These are phyloP conservation scores for Zaprionus davidi DNA, from an alignment of 1,140 invertebrate species.

Conservation along the genomic window DNA sequence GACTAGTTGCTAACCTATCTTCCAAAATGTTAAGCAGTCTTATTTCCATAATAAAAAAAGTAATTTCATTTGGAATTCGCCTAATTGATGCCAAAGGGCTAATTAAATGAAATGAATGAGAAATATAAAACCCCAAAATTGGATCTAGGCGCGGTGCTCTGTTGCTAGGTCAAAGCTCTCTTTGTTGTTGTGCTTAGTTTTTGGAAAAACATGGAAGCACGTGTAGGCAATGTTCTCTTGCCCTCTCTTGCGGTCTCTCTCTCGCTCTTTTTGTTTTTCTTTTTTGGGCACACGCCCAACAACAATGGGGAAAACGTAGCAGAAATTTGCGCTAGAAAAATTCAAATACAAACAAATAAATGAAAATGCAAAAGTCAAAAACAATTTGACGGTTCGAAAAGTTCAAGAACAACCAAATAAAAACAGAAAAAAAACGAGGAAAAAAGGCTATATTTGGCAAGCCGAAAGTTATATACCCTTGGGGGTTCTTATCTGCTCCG, in stretches of 20 bases:
- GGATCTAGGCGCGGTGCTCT: slow-evolving; percentile 14
- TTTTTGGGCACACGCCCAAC: slow-evolving; percentile 49
- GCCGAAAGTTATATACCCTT: too few relatives aligned
- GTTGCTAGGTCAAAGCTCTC: slow-evolving; percentile 31
- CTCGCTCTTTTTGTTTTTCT: background rate
- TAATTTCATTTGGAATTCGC: background rate
- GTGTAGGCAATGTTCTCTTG: slow-evolving; percentile 13
- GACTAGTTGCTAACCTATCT: background rate
- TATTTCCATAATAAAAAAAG: slow-evolving; percentile 1
- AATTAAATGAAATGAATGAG: slow-evolving; percentile 15
- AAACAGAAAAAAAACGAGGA: slow-evolving; percentile 6
- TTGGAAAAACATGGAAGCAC: slow-evolving; percentile 23
- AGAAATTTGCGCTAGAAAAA: slow-evolving; percentile 11
- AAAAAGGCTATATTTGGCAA: background rate
- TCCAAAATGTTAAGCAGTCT: background rate
- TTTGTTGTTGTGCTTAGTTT: slow-evolving; percentile 17
- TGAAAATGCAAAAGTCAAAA: slow-evolving; percentile 28
- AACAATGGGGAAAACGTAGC: slow-evolving; percentile 10
- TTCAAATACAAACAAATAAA: slow-evolving; percentile 25
- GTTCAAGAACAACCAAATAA: slow-evolving; percentile 32
- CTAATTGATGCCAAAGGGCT: background rate
- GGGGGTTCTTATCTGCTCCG: too few relatives aligned
- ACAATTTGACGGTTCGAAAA: slow-evolving; percentile 14
- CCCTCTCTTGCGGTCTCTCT: background rate
- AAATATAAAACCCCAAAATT: slow-evolving; percentile 8